These are phyloP conservation scores for Oeneis ivallda DNA, from an alignment of 2,888 invertebrate genomes.

Conservation along the genomic window DNA sequence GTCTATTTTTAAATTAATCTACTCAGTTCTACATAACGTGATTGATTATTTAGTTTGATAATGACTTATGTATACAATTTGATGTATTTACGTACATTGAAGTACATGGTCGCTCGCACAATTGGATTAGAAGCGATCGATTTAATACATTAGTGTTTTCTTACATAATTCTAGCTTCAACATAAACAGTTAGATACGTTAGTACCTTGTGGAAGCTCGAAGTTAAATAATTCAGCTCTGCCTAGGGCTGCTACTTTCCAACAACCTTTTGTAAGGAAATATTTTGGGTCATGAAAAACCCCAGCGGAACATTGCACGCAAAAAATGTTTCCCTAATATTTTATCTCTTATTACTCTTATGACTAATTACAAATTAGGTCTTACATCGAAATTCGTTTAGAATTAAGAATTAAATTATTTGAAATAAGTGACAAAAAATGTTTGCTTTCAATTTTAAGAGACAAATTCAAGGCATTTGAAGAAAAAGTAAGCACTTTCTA, in stretches of 20 bases:
- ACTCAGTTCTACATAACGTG: not conserved
- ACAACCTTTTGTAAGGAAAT: not conserved
- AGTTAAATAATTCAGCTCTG: conserved; percentile 1
- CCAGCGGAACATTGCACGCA: too few relatives aligned
- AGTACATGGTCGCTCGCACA: conserved; percentile 1
- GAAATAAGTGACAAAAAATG: too few relatives aligned
- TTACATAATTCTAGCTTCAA: conserved; percentile 5
- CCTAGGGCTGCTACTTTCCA: not conserved
- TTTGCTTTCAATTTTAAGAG: too few relatives aligned
- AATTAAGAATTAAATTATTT: too few relatives aligned
- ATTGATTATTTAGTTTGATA: conserved; percentile 7
- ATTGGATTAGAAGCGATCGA: conserved; percentile 17
- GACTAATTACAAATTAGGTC: too few relatives aligned
- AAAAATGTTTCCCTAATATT: too few relatives aligned
- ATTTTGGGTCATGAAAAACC: not conserved
- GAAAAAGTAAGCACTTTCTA: too few relatives aligned
- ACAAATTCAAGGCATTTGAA: too few relatives aligned
- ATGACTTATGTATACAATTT: not conserved
- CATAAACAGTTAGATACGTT: not conserved
- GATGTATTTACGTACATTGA: not conserved
- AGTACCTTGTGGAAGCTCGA: not conserved
- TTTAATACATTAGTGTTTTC: not conserved
- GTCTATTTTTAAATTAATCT: not conserved
- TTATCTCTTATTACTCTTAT: too few relatives aligned
- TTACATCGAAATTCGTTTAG: too few relatives aligned